A percentile compares a stretch with the other conserved stretches of the same genome.
phyloP scores from a whole-genome alignment of 2,888 invertebrate species.

The Oxycera nigricornis region DNA sequence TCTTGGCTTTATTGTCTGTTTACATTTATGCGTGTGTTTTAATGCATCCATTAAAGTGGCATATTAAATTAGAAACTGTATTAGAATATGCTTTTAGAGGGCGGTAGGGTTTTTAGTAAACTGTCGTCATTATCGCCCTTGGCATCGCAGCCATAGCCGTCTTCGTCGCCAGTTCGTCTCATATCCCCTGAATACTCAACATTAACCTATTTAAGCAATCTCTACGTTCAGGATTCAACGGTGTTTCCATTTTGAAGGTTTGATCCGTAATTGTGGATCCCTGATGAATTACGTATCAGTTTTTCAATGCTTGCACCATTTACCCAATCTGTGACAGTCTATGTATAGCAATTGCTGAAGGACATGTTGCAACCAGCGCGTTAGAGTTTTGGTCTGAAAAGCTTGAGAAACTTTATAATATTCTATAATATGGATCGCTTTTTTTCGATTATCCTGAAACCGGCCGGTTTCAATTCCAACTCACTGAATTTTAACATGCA shows the following conservation, averaged over 20 bases:
- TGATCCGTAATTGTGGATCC: too few species aligned
- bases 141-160: slow-evolving; percentile 5
- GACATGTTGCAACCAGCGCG: too few species aligned
- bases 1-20: slow-evolving; percentile 45
- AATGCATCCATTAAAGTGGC: slow-evolving; percentile 47
- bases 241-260: not conserved
- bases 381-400: too few species aligned
- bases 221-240: not conserved
- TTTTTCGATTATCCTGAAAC: too few species aligned
- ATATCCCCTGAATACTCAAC: not conserved
- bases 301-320: too few species aligned
- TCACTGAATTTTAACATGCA: too few species aligned
- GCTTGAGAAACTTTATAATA: too few species aligned
- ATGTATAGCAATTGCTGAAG: too few species aligned
- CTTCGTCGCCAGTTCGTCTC: not conserved
- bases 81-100: slow-evolving; percentile 46
- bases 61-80: slow-evolving; percentile 47
- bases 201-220: not conserved
- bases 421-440: too few species aligned
- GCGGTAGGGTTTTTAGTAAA: slow-evolving; percentile 26
- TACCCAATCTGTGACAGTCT: too few species aligned
- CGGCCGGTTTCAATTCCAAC: too few species aligned
- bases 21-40: slow-evolving; percentile 46
- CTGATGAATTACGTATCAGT: too few species aligned
- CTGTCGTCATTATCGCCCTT: slow-evolving; percentile 34